These are phyloP conservation scores for Tiphia femorata DNA, from an alignment of 2,888 invertebrate species.

Conservation along the genomic window DNA sequence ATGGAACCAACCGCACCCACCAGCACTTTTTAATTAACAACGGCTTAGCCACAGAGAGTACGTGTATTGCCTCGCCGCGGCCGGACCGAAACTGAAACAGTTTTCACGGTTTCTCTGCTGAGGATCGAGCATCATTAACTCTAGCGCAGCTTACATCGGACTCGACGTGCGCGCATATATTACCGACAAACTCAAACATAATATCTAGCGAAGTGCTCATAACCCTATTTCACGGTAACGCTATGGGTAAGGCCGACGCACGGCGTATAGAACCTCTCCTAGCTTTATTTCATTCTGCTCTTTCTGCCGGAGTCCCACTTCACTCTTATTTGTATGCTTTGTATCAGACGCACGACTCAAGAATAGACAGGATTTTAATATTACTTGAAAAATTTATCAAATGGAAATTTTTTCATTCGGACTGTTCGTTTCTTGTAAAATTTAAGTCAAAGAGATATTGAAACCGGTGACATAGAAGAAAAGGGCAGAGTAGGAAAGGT, in stretches of 20 bases:
- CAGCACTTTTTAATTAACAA: conserved; percentile 1
- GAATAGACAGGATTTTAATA: conserved; percentile 63
- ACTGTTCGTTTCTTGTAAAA: background rate
- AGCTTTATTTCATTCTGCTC: conserved; percentile 20
- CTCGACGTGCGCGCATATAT: conserved; percentile 49
- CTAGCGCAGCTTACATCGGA: conserved; percentile 19
- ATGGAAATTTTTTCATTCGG: conserved; percentile 17
- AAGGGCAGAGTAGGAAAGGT: too few relatives aligned
- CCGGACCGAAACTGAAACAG: background rate
- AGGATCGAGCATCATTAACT: conserved; percentile 16
- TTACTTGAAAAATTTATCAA: conserved; percentile 52
- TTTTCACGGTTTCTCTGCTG: conserved; percentile 11
- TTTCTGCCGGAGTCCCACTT: conserved; percentile 7
- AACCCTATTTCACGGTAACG: conserved; percentile 53
- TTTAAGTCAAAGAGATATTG: too few relatives aligned
- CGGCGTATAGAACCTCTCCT: conserved; percentile 20
- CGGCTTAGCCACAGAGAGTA: background rate
- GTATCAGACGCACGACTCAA: conserved; percentile 41
- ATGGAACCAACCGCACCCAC: too few relatives aligned
- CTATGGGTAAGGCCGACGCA: conserved; percentile 14
- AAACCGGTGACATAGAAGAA: too few relatives aligned
- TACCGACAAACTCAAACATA: conserved; percentile 66
- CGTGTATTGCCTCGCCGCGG: background rate
- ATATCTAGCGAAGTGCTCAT: conserved; percentile 65
- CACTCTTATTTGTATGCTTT: conserved; percentile 38